phyloP scores from a whole-genome alignment of 2,888 invertebrate genomes.

The Mycalesis mineus region DNA sequence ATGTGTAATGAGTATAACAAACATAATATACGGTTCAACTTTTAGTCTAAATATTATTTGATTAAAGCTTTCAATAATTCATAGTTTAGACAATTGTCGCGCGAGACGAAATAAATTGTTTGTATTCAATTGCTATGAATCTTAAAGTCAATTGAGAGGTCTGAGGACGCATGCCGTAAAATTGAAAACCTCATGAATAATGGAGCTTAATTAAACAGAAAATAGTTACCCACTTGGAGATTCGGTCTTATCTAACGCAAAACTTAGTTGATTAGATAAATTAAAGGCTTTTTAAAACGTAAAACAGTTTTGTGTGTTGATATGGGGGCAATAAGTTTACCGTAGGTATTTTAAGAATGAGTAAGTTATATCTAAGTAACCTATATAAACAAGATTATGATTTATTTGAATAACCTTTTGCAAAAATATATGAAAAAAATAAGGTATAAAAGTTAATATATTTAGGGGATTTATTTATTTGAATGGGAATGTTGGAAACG shows the following conservation, averaged over 20 bases:
- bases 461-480: too few relatives aligned
- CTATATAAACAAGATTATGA: too few relatives aligned
- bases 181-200: conserved; percentile 11
- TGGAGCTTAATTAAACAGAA: background rate
- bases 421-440: too few relatives aligned
- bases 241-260: background rate
- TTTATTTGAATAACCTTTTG: too few relatives aligned
- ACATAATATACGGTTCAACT: background rate
- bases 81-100: conserved; percentile 54
- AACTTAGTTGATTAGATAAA: background rate
- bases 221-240: background rate
- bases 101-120: conserved; percentile 35
- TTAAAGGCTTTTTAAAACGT: too few relatives aligned
- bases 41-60: conserved; percentile 32
- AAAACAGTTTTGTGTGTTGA: too few relatives aligned
- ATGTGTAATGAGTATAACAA: too few relatives aligned
- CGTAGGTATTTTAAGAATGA: too few relatives aligned
- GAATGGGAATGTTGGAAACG: too few relatives aligned
- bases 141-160: conserved; percentile 11
- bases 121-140: conserved; percentile 44
- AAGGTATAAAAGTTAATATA: too few relatives aligned
- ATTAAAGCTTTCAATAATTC: conserved; percentile 47
- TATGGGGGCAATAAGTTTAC: too few relatives aligned
- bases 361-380: too few relatives aligned
- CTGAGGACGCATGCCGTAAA: conserved; percentile 6